These are phyloP conservation scores for Glossophaga mutica DNA, from an alignment of 2,797 vertebrate genomes.

Conservation along the genomic window DNA sequence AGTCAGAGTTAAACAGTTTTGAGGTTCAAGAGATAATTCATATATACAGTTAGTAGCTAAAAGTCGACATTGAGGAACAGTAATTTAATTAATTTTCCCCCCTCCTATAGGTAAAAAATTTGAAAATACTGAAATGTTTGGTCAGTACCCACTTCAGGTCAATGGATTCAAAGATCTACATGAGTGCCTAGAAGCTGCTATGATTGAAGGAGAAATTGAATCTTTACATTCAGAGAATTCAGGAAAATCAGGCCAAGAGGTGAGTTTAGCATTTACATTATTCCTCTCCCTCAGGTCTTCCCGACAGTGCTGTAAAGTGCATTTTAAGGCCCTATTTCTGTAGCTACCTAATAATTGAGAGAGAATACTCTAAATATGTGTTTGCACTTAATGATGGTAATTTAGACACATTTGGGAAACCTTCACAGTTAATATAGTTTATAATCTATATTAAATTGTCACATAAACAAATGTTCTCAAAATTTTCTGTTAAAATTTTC, in stretches of 20 bases:
- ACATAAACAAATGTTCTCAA: neutral
- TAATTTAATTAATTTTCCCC: constrained; percentile 25
- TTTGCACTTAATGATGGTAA: neutral
- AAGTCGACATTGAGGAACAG: neutral
- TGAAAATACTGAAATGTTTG: constrained; percentile 99
- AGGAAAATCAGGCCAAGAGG: constrained; percentile 97
- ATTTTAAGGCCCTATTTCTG: constrained; percentile 38
- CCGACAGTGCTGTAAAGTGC: neutral
- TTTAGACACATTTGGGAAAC: neutral
- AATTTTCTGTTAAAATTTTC: neutral
- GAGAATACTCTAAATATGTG: constrained; percentile 63
- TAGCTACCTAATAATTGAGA: constrained; percentile 70
- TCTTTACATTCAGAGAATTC: constrained; percentile 97
- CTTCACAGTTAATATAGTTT: neutral
- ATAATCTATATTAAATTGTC: constrained; percentile 1
- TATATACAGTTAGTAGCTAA: neutral
- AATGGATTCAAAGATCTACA: constrained; percentile 99
- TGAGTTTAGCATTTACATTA: constrained; percentile 79
- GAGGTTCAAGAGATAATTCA: neutral
- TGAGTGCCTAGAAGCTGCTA: constrained; percentile 98
- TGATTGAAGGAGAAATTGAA: constrained; percentile 99
- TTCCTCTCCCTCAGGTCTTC: neutral
- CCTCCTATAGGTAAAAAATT: constrained; percentile 93
- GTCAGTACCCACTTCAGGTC: constrained; percentile 98
- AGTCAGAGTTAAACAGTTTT: neutral